Conservation (phyloP, 2,797 vertebrate genomes). For the Notolabrus celidotus region DNA sequence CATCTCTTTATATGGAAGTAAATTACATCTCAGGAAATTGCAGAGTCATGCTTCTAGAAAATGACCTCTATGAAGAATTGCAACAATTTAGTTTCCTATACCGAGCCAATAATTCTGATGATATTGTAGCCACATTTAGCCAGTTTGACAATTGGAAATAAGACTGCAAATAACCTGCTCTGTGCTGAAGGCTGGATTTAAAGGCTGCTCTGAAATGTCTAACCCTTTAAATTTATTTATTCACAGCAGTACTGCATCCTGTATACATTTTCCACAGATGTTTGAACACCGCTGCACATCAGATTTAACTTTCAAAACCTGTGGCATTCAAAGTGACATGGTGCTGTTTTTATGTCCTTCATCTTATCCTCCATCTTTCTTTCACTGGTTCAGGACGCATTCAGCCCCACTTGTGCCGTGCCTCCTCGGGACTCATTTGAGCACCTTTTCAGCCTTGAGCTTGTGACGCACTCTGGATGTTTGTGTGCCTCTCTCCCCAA, state of each 20-base stretch:
- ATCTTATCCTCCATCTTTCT: slow-evolving; percentile 29
- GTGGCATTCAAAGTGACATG: not conserved
- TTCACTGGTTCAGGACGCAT: slow-evolving; percentile 8
- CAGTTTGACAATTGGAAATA: slow-evolving; percentile 2
- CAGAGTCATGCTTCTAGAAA: slow-evolving; percentile 24
- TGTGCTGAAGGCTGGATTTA: not conserved
- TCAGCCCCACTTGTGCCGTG: slow-evolving; percentile 21
- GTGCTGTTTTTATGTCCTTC: slow-evolving; percentile 12
- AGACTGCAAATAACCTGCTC: not conserved
- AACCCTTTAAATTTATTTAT: not conserved
- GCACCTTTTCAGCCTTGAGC: slow-evolving; percentile 44
- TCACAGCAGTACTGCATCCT: not conserved
- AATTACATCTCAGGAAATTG: slow-evolving; percentile 21
- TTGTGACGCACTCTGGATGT: slow-evolving; percentile 49
- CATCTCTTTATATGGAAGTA: slow-evolving; percentile 21
- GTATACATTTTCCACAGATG: not conserved
- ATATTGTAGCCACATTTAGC: not conserved
- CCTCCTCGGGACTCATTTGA: slow-evolving; percentile 50
- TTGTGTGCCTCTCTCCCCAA: slow-evolving; percentile 18
- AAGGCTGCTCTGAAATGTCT: not conserved
- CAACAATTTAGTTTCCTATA: not conserved
- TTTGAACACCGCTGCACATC: not conserved
- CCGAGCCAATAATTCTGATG: not conserved
- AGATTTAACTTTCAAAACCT: not conserved
- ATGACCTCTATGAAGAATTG: slow-evolving; percentile 20